phyloP scores from a whole-genome alignment of 2,797 vertebrate species.

The Meriones psammophilus region DNA sequence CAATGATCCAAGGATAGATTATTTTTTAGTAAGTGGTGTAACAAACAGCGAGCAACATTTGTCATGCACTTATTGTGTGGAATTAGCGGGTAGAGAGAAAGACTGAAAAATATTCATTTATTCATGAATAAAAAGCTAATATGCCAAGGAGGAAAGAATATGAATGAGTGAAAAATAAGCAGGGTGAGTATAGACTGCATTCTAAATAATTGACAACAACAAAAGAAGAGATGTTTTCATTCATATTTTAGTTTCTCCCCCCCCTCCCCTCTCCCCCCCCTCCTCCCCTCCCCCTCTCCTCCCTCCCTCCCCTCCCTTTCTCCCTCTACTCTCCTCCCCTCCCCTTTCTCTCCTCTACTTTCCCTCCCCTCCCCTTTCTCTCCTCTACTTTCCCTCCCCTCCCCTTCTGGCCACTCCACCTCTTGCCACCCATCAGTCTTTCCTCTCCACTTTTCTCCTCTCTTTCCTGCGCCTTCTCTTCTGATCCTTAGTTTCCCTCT shows the following conservation, averaged over 20 bases:
- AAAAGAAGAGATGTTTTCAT: background rate
- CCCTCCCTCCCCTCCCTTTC: no score
- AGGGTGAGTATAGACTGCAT: background rate
- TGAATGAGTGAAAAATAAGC: background rate
- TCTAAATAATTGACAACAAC: background rate
- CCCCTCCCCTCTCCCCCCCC: accelerated
- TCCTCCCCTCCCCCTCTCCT: no score
- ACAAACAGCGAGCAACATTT: background rate
- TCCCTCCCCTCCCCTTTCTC: no score
- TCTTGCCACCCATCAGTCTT: no score
- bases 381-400: background rate
- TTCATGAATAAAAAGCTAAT: background rate
- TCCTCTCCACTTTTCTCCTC: background rate
- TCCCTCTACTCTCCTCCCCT: no score
- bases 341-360: no score
- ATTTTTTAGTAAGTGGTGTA: background rate
- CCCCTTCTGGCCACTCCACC: no score
- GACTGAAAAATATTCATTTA: constrained; percentile 30
- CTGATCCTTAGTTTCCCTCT: no score
- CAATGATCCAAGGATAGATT: background rate
- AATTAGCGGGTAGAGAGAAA: background rate
- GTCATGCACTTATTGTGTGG: background rate
- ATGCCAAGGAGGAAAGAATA: constrained; percentile 30
- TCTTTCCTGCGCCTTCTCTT: background rate
- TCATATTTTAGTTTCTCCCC: background rate